A percentile compares a stretch with the other conserved stretches of the same genome.
Conservation (phyloP, 2,113 vertebrate species). For the Tonatia bakeri region DNA sequence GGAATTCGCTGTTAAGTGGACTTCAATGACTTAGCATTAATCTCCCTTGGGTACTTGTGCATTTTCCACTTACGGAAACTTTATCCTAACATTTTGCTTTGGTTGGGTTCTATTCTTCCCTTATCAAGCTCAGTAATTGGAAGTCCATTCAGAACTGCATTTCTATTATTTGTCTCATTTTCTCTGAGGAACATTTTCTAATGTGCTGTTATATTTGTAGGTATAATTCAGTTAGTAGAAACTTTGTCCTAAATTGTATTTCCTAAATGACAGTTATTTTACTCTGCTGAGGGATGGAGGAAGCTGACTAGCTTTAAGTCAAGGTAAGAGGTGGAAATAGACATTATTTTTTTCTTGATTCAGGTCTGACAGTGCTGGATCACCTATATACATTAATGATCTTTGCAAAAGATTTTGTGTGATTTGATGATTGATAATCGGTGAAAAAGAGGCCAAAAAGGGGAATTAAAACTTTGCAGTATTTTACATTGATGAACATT, state of each 20-base stretch:
- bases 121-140: background rate
- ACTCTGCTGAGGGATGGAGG: background rate
- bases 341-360: background rate
- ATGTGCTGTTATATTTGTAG: background rate
- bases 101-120: background rate
- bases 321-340: background rate
- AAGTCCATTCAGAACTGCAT: background rate
- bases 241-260: background rate
- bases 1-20: constrained; percentile 13
- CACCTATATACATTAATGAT: background rate
- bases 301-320: background rate
- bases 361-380: background rate
- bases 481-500: background rate
- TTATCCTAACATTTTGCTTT: background rate
- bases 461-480: background rate
- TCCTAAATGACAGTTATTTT: background rate
- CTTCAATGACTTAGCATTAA: background rate
- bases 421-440: background rate
- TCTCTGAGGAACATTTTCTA: background rate
- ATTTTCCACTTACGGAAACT: background rate
- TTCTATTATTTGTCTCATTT: background rate
- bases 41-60: background rate
- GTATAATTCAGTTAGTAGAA: background rate
- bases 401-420: background rate
- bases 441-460: background rate